phyloP scores from a whole-genome alignment of 2,888 invertebrate species.

The Eupithecia inturbata region DNA sequence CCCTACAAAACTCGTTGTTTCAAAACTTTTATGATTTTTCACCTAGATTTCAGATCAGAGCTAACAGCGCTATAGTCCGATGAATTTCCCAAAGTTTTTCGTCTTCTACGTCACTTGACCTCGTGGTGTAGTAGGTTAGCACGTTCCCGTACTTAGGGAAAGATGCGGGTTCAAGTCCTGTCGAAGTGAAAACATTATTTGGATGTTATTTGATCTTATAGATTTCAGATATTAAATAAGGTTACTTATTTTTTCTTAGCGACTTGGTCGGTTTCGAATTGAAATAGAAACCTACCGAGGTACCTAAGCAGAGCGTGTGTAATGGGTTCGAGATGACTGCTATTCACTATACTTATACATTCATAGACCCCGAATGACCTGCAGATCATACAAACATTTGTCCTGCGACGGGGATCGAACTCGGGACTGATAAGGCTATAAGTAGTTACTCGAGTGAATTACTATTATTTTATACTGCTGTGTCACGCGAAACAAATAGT shows the following conservation, averaged over 20 bases:
- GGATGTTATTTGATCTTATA: no score
- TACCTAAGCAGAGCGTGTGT: background rate
- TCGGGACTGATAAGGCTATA: background rate
- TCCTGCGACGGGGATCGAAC: background rate
- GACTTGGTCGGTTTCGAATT: background rate
- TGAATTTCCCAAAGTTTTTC: no score
- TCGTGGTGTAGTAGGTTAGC: no score
- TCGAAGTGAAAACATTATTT: no score
- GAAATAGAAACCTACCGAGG: background rate
- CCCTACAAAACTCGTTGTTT: slow-evolving; percentile 44
- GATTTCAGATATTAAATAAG: slow-evolving; percentile 9
- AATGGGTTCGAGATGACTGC: background rate
- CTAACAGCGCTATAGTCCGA: no score
- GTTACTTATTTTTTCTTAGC: background rate
- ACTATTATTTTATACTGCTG: background rate
- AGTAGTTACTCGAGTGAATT: background rate
- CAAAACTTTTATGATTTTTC: slow-evolving; percentile 38
- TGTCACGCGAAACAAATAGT: slow-evolving; percentile 5
- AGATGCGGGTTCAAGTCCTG: no score
- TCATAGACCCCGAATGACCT: background rate
- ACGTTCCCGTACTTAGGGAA: no score
- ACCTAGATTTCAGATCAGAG: slow-evolving; percentile 17
- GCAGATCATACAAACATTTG: background rate
- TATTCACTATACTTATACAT: background rate
- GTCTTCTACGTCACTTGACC: no score